Conservation (phyloP, 1,140 invertebrate species). For the Sipha flava region DNA sequence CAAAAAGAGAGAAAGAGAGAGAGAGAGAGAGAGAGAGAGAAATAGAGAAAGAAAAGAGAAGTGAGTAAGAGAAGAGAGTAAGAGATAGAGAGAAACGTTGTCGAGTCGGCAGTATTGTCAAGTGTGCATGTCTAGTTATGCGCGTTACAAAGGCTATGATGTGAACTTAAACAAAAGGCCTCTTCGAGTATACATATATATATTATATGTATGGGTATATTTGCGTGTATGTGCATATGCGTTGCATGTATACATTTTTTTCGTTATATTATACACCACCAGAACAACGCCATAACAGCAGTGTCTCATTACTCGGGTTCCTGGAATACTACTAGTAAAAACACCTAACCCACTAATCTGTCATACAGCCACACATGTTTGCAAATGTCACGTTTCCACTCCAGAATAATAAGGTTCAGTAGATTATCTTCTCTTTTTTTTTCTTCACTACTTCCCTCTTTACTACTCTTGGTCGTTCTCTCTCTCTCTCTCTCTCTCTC, state of each 20-base stretch:
- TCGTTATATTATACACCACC: background rate
- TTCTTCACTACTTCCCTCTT: too few relatives aligned
- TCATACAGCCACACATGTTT: background rate
- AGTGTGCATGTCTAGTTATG: conserved; percentile 22
- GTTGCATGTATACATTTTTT: background rate
- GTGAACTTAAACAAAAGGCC: conserved; percentile 4
- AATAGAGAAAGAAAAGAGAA: too few relatives aligned
- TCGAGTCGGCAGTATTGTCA: conserved; percentile 14
- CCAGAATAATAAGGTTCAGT: background rate
- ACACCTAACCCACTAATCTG: background rate
- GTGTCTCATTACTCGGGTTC: background rate
- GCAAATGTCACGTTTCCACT: background rate
- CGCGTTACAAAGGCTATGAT: background rate
- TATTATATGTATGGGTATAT: background rate
- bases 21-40: background rate
- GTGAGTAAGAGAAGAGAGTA: background rate
- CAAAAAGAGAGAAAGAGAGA: background rate
- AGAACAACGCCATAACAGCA: background rate
- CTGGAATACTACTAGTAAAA: background rate
- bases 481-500: too few relatives aligned
- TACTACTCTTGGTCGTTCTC: too few relatives aligned
- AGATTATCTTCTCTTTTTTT: background rate
- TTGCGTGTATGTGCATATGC: background rate
- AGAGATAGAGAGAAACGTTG: background rate
- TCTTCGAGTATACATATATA: background rate